Evolutionary conservation across 2,797 vertebrate genomes (phyloP).

Genomic region (Leontopithecus rosalia): DNA sequence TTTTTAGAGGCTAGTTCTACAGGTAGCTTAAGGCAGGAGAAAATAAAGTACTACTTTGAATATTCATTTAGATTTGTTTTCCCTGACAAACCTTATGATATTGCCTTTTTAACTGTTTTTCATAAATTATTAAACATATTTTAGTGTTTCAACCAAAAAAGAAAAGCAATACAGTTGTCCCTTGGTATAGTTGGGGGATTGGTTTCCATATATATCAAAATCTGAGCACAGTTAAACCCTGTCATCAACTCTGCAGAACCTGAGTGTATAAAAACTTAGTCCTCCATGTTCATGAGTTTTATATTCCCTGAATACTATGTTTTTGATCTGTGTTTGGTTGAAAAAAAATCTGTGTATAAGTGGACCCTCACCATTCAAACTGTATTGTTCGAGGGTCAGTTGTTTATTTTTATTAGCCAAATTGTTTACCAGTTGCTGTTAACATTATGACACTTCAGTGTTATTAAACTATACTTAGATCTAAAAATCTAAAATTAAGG

Average conservation of each 20-base stretch:
- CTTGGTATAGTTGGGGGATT: not conserved
- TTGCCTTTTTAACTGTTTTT: not conserved
- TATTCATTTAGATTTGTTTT: slow-evolving; percentile 18
- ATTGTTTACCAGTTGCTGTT: not conserved
- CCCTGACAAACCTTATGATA: not conserved
- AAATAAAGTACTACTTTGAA: not conserved
- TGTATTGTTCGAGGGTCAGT: not conserved
- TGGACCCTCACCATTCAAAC: not conserved
- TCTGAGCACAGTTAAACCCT: not conserved
- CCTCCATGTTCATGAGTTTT: not conserved
- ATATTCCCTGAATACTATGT: not conserved
- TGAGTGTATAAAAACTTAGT: not conserved
- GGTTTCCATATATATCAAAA: not conserved
- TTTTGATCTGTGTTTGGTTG: not conserved
- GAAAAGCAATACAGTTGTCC: not conserved
- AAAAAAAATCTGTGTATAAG: not conserved
- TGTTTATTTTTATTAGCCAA: not conserved
- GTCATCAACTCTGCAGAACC: not conserved
- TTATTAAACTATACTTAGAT: not conserved
- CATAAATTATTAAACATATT: not conserved
- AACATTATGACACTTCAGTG: not conserved
- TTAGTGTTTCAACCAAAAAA: not conserved
- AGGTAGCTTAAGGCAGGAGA: not conserved
- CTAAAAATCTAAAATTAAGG: not conserved
- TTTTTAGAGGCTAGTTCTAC: not conserved